Evolutionary conservation across 2,113 vertebrate genomes (phyloP).

Genomic region (Grammomys dolichurus): DNA sequence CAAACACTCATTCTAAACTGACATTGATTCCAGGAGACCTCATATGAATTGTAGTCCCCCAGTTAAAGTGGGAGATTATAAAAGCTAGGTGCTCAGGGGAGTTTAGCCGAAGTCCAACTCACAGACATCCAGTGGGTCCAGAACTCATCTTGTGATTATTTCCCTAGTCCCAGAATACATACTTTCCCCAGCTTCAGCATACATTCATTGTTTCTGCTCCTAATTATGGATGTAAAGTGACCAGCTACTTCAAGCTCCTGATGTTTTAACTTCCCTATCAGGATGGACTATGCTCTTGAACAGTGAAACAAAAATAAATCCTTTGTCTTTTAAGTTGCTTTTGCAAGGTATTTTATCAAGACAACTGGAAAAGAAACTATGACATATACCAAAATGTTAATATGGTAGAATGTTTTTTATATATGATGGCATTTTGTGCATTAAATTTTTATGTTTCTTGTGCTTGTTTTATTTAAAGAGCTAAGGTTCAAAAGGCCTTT

Average conservation of each 20-base stretch:
- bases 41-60: not conserved
- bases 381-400: not conserved
- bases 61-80: not conserved
- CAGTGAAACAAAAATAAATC: not conserved
- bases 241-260: not conserved
- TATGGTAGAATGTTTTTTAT: not conserved
- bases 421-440: not conserved
- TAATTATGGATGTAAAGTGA: not conserved
- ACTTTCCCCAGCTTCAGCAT: not conserved
- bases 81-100: not conserved
- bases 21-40: not conserved
- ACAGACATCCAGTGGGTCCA: not conserved
- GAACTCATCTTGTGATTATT: not conserved
- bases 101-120: not conserved
- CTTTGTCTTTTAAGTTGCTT: not conserved
- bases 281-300: not conserved
- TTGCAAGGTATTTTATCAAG: not conserved
- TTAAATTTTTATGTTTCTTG: slow-evolving; percentile 26
- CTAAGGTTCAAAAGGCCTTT: not conserved
- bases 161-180: not conserved
- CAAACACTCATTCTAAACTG: not conserved
- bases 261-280: not conserved
- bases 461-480: not conserved
- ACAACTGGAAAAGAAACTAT: not conserved
- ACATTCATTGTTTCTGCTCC: not conserved